Percentiles rank a stretch among this genome's conserved stretches.
These are phyloP conservation scores for Halcyon chelicuti DNA, from an alignment of 2,797 vertebrate genomes.

Conservation along the genomic window DNA sequence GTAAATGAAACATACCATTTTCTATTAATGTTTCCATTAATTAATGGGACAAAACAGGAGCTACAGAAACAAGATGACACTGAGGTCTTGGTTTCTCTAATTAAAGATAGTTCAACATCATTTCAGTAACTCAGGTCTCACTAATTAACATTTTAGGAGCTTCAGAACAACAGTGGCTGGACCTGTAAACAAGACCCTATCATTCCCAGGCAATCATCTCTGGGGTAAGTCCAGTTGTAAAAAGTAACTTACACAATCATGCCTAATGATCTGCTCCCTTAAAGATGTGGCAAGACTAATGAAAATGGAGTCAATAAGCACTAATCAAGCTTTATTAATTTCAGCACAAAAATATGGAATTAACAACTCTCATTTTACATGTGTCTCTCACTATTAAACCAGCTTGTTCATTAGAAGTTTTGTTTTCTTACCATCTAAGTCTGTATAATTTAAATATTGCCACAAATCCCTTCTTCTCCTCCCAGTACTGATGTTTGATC, in stretches of 20 bases:
- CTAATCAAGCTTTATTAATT: not conserved
- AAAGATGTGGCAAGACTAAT: not conserved
- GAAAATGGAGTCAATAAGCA: not conserved
- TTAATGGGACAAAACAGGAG: not conserved
- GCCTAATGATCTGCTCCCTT: not conserved
- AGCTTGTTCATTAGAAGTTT: not conserved
- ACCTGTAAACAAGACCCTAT: not conserved
- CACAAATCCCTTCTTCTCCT: not conserved
- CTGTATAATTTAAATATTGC: not conserved
- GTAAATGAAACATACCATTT: not conserved
- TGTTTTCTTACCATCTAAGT: not conserved
- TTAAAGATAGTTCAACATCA: not conserved
- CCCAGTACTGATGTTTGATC: not conserved
- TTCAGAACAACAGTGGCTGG: not conserved
- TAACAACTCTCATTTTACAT: not conserved
- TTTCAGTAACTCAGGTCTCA: not conserved
- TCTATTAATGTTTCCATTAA: constrained; percentile 1
- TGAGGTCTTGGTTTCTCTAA: not conserved
- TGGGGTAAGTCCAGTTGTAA: not conserved
- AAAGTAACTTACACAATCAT: not conserved
- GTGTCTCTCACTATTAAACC: not conserved
- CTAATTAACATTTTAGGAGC: constrained; percentile 12
- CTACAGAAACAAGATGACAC: not conserved
- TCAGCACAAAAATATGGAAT: not conserved
- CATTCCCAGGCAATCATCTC: not conserved